Base-by-base conservation (phyloP, 2,888 invertebrate species). In the Anorthoa munda region DNA sequence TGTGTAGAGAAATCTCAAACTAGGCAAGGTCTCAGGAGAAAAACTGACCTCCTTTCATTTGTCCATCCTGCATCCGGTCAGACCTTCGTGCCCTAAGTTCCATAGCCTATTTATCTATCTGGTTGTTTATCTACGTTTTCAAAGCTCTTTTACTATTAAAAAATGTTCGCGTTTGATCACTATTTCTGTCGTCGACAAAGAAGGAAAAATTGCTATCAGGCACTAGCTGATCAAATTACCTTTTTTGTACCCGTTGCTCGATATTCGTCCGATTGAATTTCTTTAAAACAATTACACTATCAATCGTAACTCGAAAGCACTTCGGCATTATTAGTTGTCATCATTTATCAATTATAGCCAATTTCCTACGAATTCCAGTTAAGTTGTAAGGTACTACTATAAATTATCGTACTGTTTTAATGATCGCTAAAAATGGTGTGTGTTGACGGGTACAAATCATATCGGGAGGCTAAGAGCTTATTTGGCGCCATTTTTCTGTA, bases 361-460 rank as follows among this genome's bases (percentile, higher is more conserved):
- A 76, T 76, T 73, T 71, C 71, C 48, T 79, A 56, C 23, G 5
- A 61, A 75, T 50, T 58, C 68, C 46, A 65, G 48, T 74, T 70
- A 56, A n/a, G 66, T 70, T 59, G 63, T 58, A 70, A 77, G 77
- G 69, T 68, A 69, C 59, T 56, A 45, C 31, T 70, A 84, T 87
- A 75, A 82, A 80, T 84, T 77, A 79, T 56, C n/a, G 12, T 51
- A 72, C 53, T 18, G 71, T 81, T 79, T 78, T 80, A 87, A 82
- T 86, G 68, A 81, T 78, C 72, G 48, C 79, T 73, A 71, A 86
- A 87, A 85, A 87, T 76, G 83, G 84, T 58, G 11, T 63, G 77
- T 71, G 53, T 77, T 76, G 87, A 76, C 78, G 66, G 51, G 45
- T 69, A 76, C 66, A 77, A 79, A 86, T 79, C 84, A 79, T 60